Conservation (phyloP, 2,888 invertebrate genomes). For the Beris chalybata region DNA sequence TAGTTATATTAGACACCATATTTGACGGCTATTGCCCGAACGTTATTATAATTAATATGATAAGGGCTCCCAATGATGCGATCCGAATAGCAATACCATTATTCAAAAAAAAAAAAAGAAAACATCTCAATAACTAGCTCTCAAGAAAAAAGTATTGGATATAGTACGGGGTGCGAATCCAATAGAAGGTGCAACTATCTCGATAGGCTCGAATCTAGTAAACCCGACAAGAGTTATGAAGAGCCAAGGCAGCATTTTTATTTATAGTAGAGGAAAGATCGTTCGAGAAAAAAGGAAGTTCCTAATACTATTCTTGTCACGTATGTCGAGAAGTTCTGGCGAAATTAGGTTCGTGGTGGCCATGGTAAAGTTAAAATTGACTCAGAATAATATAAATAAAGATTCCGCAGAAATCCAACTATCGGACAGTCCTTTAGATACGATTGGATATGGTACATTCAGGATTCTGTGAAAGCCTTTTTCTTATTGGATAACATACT, state of each 20-base stretch:
- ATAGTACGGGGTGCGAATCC: not conserved
- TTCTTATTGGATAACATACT: no score
- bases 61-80: not conserved
- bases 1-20: slow-evolving; percentile 18
- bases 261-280: slow-evolving; percentile 12
- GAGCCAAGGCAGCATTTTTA: slow-evolving; percentile 29
- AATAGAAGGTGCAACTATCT: slow-evolving; percentile 1
- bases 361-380: slow-evolving; percentile 35
- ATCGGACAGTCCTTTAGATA: no score
- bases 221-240: slow-evolving; percentile 19
- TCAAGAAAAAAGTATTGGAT: not conserved
- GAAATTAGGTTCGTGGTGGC: slow-evolving; percentile 38
- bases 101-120: slow-evolving; percentile 18
- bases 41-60: slow-evolving; percentile 32
- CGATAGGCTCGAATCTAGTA: slow-evolving; percentile 20
- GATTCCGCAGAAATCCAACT: no score
- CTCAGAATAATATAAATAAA: slow-evolving; percentile 9
- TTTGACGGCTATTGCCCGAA: slow-evolving; percentile 26
- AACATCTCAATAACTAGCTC: not conserved
- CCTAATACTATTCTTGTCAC: slow-evolving; percentile 35
- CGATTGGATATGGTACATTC: no score
- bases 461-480: no score
- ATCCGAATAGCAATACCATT: slow-evolving; percentile 7
- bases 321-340: slow-evolving; percentile 35
- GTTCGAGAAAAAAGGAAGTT: not conserved